These are phyloP conservation scores for Tachysurus vachellii DNA, from an alignment of 2,113 vertebrate species.

Conservation along the genomic window DNA sequence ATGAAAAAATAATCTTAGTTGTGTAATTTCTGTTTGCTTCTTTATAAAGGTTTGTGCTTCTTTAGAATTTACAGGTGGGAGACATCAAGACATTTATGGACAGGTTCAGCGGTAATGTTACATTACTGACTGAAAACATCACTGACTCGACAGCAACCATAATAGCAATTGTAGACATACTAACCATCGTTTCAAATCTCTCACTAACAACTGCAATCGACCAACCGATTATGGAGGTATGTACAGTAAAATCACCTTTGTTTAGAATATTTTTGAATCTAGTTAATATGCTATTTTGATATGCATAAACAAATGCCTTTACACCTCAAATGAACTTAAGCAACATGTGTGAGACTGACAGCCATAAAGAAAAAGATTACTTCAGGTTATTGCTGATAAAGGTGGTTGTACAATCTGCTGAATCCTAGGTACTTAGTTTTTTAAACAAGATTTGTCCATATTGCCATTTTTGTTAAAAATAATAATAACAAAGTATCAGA, in stretches of 20 bases:
- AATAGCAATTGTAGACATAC: conserved; percentile 55
- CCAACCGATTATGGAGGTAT: conserved; percentile 53
- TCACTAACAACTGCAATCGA: not conserved
- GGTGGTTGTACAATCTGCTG: too few species aligned
- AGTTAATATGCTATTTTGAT: not conserved
- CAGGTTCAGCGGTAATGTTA: not conserved
- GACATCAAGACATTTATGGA: conserved; percentile 25
- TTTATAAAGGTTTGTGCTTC: not conserved
- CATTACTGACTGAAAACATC: not conserved
- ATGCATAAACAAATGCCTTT: too few species aligned
- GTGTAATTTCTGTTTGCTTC: not conserved
- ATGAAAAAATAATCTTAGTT: not conserved
- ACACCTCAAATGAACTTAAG: too few species aligned
- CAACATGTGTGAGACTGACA: too few species aligned
- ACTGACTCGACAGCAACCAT: conserved; percentile 57
- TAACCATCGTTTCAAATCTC: conserved; percentile 52
- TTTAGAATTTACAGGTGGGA: conserved; percentile 35
- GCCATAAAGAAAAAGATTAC: too few species aligned
- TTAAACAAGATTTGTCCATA: too few species aligned
- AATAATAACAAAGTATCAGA: too few species aligned
- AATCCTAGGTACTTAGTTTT: too few species aligned
- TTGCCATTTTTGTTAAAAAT: too few species aligned
- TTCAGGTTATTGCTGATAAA: too few species aligned
- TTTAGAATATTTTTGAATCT: not conserved
- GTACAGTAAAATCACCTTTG: not conserved